Evolutionary conservation across 2,113 vertebrate genomes (phyloP), one percentile per base, ranked within the genome.

Genomic region (Seriola quinqueradiata): DNA sequence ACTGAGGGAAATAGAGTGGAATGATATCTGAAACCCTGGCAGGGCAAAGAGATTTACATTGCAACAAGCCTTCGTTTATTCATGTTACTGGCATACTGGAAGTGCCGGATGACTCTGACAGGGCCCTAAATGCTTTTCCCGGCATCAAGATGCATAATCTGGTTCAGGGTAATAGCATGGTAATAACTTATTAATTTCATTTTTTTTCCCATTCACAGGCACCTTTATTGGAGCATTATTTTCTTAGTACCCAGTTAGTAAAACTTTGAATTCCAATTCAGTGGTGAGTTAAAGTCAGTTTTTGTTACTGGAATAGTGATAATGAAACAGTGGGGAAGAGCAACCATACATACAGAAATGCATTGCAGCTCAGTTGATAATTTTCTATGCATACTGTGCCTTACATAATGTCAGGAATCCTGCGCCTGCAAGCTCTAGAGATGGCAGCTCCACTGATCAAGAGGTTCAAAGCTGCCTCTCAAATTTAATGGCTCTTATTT

Each of bases 1-100:
- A 75, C 68, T 63, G 68, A 73, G 84, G 65, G 78, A 85, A 83
- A 82, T 76, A 72, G 76, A 78, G 28, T 77, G 80, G 86, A 85
- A 74, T 72, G 10, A 74, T 70, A 76, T 82, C 69, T 79, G 44
- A 77, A 84, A 84, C 46, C 8, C n/a, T 54, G 34, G 73, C 73
- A 64, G 19, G 75, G 67, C 8, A 23, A 38, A 5, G 67, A 89
- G 72, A 90, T 79, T 84, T 81, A 84, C 75, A 81, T 77, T 79
- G 58, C 10, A 16, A 48, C 28, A 59, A 73, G 67, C 57, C 70
- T 79, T 66, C 21, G 52, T 89, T 81, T 60, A 71, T 87, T 83
- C 82, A 75, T 79, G 64, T 80, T 75, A 58, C 48, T 4, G 48
- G 36, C 48, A 77, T 14, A 81, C 34, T 50, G 79, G 71, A 65